Conservation (phyloP, 2,113 vertebrate genomes). For the Bubo scandiacus region DNA sequence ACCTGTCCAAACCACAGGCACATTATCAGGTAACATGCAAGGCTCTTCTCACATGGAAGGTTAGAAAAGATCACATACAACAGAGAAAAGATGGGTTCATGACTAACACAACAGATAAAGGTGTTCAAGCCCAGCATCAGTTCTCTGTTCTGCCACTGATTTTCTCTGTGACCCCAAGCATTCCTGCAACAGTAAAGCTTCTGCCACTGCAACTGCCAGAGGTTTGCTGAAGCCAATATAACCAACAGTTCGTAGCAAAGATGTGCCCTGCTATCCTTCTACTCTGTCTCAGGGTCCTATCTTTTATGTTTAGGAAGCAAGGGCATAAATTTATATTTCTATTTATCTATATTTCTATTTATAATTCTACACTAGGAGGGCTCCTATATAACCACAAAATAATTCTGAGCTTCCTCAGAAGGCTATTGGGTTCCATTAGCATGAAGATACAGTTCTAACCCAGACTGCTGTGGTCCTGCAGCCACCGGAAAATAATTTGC, state of each 20-base stretch:
- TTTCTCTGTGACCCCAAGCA: not conserved
- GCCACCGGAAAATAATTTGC: not conserved
- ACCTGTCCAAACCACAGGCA: not conserved
- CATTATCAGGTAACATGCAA: not conserved
- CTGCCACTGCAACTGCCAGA: not conserved
- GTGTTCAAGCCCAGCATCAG: not conserved
- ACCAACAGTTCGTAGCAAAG: not conserved
- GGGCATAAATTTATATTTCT: not conserved
- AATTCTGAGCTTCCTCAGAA: not conserved
- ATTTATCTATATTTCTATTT: not conserved
- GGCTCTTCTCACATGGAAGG: not conserved
- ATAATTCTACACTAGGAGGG: not conserved
- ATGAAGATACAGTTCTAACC: not conserved
- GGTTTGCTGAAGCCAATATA: not conserved
- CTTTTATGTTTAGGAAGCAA: not conserved
- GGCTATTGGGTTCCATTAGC: not conserved
- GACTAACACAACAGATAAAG: not conserved
- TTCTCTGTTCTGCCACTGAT: not conserved
- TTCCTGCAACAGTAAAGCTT: not conserved
- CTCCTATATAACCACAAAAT: not conserved
- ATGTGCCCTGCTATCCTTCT: not conserved
- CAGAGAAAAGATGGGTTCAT: not conserved
- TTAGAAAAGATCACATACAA: not conserved
- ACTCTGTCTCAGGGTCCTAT: not conserved
- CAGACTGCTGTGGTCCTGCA: not conserved